Evolutionary conservation across 2,888 invertebrate species (phyloP), one percentile per base, ranked within the genome.

Genomic region (Archaeoteleia sp.): DNA sequence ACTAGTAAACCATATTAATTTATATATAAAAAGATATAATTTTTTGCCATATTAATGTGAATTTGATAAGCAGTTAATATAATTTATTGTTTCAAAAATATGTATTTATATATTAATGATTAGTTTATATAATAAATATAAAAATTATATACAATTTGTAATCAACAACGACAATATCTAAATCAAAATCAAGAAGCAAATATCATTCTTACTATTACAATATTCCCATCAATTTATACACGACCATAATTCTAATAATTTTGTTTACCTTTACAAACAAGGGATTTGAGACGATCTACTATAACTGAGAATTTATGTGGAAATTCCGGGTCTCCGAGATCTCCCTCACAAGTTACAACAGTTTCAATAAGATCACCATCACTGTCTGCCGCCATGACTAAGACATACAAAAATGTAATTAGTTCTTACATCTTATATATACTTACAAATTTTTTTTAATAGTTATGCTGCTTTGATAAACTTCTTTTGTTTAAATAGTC

Each of bases 341-440:
- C 92, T 81, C 96, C 96, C 88, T 95, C 93, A 88, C 95, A 96
- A 82, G 95, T 95, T 87, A 96, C 92, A 87, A 95, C 92, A 83
- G 92, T 91, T 87, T 90, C 89, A 80, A 91, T 90, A 86, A 91
- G 85, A 86, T 88, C 90, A 88, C 90, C 91, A 89, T 93, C 93
- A 89, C 93, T 93, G 88, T 93, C 92, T 88, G 92, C 92, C 90
- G 93, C 93, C 94, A 94, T 94, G 86, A 87, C 88, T 87, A 77
- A 39, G 73, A 72, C 69, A 75, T 39, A 71, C n/a, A n/a, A n/a
- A n/a, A n/a, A n/a, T n/a, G n/a, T n/a, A n/a, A n/a, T 58, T 89
- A 89, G 87, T 87, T 87, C 86, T 87, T 87, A 88, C n/a, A n/a
- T n/a, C n/a, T n/a, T n/a, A n/a, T n/a, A n/a, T n/a, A n/a, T n/a